Conservation (phyloP, 2,888 invertebrate genomes). For the Apeira syringaria region DNA sequence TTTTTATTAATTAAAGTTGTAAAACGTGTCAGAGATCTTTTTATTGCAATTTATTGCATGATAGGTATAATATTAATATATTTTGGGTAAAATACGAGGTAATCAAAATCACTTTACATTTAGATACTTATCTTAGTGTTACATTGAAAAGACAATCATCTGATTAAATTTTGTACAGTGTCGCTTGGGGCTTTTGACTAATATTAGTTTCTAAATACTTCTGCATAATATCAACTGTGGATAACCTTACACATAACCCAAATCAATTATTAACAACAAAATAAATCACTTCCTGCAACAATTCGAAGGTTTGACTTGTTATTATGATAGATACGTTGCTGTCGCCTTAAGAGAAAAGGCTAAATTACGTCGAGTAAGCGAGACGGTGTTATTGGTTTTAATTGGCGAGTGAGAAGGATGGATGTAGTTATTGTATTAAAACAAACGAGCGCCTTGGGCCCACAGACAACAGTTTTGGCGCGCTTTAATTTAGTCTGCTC, state of each 20-base stretch:
- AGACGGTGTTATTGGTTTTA: conserved; percentile 48
- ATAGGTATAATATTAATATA: too few species aligned
- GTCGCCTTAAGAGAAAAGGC: conserved; percentile 72
- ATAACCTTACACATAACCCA: conserved; percentile 19
- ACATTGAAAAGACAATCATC: too few species aligned
- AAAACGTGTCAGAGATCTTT: conserved; percentile 2
- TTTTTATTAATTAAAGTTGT: conserved; percentile 38
- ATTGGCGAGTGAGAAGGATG: conserved; percentile 65
- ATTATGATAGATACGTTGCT: conserved; percentile 52
- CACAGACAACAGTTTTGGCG: conserved; percentile 79
- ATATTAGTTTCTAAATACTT: conserved; percentile 16
- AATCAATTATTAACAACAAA: conserved; percentile 39
- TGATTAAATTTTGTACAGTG: conserved; percentile 2
- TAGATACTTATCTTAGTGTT: too few species aligned
- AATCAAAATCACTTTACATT: neutral
- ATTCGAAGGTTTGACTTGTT: conserved; percentile 37
- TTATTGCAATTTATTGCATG: neutral
- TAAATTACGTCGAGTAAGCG: conserved; percentile 60
- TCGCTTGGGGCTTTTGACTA: conserved; percentile 6
- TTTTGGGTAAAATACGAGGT: neutral
- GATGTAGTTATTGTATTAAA: conserved; percentile 80
- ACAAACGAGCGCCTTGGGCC: conserved; percentile 82
- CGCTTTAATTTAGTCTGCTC: conserved; percentile 81
- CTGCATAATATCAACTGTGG: conserved; percentile 15
- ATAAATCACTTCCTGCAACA: conserved; percentile 42